Conservation (phyloP, 2,113 vertebrate species). For the Casuarius casuarius region DNA sequence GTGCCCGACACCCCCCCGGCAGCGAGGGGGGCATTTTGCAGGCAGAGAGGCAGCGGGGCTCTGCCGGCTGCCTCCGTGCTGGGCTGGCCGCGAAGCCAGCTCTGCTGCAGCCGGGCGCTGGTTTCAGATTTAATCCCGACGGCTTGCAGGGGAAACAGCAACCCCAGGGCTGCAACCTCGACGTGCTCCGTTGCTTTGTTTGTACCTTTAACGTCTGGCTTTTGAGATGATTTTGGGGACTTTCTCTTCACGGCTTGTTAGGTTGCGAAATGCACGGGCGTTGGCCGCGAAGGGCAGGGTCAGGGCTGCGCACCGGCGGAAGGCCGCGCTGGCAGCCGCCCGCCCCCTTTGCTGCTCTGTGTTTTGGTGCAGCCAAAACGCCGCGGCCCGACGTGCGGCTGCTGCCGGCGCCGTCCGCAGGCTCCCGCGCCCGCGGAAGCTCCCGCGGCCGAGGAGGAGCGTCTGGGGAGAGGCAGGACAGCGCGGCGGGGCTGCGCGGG, state of each 20-base stretch:
- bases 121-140: background rate
- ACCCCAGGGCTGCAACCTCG: constrained; percentile 55
- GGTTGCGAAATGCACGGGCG: constrained; percentile 84
- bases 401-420: background rate
- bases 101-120: constrained; percentile 1
- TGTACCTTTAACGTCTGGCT: constrained; percentile 68
- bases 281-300: constrained; percentile 86
- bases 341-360: constrained; percentile 66
- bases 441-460: background rate
- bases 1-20: background rate
- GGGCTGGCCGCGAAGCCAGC: background rate
- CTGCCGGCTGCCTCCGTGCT: background rate
- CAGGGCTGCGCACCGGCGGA: constrained; percentile 84
- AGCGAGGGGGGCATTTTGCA: background rate
- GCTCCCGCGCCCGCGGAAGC: background rate
- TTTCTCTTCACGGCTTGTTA: constrained; percentile 86
- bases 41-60: background rate
- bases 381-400: background rate
- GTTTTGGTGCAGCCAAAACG: constrained; percentile 63
- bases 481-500: background rate
- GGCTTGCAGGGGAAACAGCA: constrained; percentile 7
- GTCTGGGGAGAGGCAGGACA: background rate
- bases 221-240: constrained; percentile 82
- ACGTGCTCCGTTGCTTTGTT: constrained; percentile 62
- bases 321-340: constrained; percentile 58